Conservation (phyloP, 1,140 invertebrate genomes). For the Magallana gigas region DNA sequence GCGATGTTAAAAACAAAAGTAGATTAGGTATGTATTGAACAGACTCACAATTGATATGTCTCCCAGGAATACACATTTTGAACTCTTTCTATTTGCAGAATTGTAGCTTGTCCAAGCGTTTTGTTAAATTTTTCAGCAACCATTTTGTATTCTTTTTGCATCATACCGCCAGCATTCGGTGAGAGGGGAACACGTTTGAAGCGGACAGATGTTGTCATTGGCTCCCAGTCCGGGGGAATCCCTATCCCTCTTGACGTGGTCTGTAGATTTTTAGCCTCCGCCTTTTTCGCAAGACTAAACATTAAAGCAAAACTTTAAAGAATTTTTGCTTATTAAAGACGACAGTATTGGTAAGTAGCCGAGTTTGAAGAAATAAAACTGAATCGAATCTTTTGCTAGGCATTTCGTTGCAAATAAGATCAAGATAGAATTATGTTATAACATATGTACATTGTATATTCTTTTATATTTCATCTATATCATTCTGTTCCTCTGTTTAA, state of each 20-base stretch:
- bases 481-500: too few species aligned
- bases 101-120: constrained; percentile 48
- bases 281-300: constrained; percentile 41
- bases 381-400: too few species aligned
- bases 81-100: constrained; percentile 45
- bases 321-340: too few species aligned
- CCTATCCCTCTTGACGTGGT: constrained; percentile 47
- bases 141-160: constrained; percentile 44
- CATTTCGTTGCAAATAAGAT: too few species aligned
- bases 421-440: too few species aligned
- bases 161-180: background rate
- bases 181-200: background rate
- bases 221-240: constrained; percentile 43
- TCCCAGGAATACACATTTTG: constrained; percentile 55
- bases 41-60: constrained; percentile 51
- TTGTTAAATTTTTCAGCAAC: constrained; percentile 43
- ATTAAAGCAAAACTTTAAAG: background rate
- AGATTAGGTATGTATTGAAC: background rate
- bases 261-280: background rate
- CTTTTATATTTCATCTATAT: too few species aligned
- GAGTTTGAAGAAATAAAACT: too few species aligned
- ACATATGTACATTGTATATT: too few species aligned
- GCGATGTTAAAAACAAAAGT: too few species aligned
- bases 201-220: background rate
- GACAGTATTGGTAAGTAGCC: too few species aligned